Evolutionary conservation across 2,797 vertebrate species (phyloP), one percentile per base, ranked within the genome.

Genomic region (Smutsia temminckii): DNA sequence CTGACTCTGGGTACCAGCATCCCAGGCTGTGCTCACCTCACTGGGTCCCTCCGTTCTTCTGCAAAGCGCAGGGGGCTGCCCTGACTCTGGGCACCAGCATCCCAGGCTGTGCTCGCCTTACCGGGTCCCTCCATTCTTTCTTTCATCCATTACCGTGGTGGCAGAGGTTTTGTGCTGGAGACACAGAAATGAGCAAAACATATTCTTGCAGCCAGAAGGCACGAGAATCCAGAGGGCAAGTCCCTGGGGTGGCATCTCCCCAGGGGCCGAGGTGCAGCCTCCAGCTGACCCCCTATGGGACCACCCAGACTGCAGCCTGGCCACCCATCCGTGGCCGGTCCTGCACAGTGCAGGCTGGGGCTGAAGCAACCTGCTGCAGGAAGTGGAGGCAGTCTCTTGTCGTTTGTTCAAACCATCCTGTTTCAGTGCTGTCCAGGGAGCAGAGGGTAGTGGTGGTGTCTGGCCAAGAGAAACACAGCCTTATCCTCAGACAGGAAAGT

Each of bases 291-390:
- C 3, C 1, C 0, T 2, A 25, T 4, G 0, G 40, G 32, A 25
- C 69, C 55, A 20, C 55, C 27, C 6, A 1, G 27, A 25, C 2
- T 0, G 32, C 3, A 1, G 21, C 0, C 0, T 5, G 4, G 2
- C 0, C 27, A 23, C 34, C 20, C 10, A 0, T 32, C 11, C 5
- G 4, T 14, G 7, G 29, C 46, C 49, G 3, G 21, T 18, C 29
- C 57, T 77, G 40, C 71, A 3, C 23, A 51, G 37, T 10, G 4
- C 3, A 18, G 29, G 27, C 14, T 42, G 46, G 46, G 1, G 40
- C 61, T 10, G 27, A 25, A 40, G 40, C 46, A 25, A 3, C 5
- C 9, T 37, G 21, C 27, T 18, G 49, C 49, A 42, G 6, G 8
- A 5, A 0, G 13, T 1, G 29, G 37, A 9, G 29, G 55, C 14